phyloP scores from a whole-genome alignment of 1,140 invertebrate species.

The Leptopilina clavipes region DNA sequence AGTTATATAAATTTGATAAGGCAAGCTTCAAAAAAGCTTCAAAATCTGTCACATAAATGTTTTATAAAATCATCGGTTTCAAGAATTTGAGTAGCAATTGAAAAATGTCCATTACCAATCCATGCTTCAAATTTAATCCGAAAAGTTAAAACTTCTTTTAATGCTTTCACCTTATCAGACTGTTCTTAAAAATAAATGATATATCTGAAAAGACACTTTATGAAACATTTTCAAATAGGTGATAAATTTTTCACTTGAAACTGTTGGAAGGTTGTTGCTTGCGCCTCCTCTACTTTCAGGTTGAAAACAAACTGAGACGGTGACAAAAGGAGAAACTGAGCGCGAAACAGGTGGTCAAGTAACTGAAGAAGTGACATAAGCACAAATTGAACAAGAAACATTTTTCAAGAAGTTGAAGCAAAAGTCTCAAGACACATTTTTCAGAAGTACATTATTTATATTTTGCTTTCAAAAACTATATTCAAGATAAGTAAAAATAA shows the following conservation, averaged over 20 bases:
- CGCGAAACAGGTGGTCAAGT: conserved; percentile 4
- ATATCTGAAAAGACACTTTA: too few species aligned
- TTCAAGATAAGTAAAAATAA: too few species aligned
- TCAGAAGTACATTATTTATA: not conserved
- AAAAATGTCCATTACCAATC: too few species aligned
- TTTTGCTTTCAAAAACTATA: not conserved
- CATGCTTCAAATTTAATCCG: too few species aligned
- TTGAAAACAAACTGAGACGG: not conserved
- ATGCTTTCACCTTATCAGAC: too few species aligned
- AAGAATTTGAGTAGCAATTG: too few species aligned
- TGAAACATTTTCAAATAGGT: not conserved
- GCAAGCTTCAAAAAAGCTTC: too few species aligned
- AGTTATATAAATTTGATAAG: too few species aligned
- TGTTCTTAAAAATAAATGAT: too few species aligned
- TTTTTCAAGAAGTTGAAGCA: not conserved
- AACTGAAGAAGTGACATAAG: conserved; percentile 11
- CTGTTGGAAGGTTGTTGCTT: not conserved
- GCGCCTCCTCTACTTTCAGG: not conserved
- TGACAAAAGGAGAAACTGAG: not conserved
- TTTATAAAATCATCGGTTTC: too few species aligned
- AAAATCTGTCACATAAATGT: too few species aligned
- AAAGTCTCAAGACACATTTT: not conserved
- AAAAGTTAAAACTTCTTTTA: too few species aligned
- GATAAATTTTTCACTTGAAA: not conserved
- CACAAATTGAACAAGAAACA: not conserved